phyloP scores from a whole-genome alignment of 2,113 vertebrate species.

The Apteryx mantelli region DNA sequence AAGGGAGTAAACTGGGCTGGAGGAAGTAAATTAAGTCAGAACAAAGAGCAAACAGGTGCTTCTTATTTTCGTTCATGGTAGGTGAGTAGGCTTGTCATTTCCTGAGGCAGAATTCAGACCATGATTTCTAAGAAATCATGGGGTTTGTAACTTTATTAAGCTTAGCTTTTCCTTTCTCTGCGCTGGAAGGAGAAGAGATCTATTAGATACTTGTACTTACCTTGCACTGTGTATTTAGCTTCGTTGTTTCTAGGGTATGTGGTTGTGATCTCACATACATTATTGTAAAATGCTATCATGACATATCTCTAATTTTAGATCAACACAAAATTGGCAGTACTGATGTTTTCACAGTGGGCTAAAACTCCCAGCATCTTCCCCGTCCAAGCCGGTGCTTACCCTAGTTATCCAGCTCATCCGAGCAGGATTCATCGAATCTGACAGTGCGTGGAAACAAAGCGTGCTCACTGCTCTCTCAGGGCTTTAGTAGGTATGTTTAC shows the following conservation, averaged over 20 bases:
- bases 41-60: slow-evolving; percentile 19
- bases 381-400: not conserved
- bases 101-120: slow-evolving; percentile 14
- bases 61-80: not conserved
- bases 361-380: not conserved
- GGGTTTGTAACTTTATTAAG: not conserved
- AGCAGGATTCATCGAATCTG: not conserved
- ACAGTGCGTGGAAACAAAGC: not conserved
- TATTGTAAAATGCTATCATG: not conserved
- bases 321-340: not conserved
- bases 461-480: not conserved
- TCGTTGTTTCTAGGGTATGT: not conserved
- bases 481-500: not conserved
- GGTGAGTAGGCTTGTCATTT: slow-evolving; percentile 11
- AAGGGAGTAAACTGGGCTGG: not conserved
- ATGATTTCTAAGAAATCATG: slow-evolving; percentile 30
- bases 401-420: not conserved
- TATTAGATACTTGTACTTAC: not conserved
- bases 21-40: not conserved
- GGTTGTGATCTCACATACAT: not conserved
- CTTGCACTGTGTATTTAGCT: not conserved
- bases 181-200: not conserved
- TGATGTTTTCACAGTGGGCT: not conserved
- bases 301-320: not conserved
- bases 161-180: not conserved